Evolutionary conservation across 2,797 vertebrate genomes (phyloP).

Genomic region (Hirundo rustica): DNA sequence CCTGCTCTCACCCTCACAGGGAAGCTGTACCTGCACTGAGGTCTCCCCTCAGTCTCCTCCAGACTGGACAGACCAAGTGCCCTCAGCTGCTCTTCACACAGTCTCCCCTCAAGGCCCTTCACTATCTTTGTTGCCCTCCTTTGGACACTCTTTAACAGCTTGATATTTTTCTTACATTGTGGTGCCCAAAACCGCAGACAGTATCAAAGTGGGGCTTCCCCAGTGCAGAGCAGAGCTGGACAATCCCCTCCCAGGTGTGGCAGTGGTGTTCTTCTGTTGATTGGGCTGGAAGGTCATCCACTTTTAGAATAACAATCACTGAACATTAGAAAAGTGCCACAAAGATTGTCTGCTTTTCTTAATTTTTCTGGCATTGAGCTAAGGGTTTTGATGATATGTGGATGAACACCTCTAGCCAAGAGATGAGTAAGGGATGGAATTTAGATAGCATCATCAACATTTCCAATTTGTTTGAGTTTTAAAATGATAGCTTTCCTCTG

Average conservation of each 20-base stretch:
- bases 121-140: not conserved
- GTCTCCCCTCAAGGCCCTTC: not conserved
- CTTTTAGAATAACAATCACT: not conserved
- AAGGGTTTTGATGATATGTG: not conserved
- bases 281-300: not conserved
- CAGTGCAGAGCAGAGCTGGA: not conserved
- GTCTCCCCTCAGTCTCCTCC: not conserved
- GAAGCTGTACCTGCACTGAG: not conserved
- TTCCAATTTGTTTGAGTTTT: not conserved
- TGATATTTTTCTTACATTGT: not conserved
- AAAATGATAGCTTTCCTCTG: not conserved
- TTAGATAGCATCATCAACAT: not conserved
- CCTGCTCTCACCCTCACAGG: rapidly evolving
- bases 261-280: not conserved
- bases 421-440: not conserved
- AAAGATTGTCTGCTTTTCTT: not conserved
- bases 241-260: not conserved
- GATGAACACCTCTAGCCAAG: not conserved
- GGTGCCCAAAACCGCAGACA: not conserved
- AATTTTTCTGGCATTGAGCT: not conserved
- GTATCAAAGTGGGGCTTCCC: not conserved
- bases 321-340: not conserved
- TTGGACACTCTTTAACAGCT: not conserved
- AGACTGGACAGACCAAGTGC: not conserved
- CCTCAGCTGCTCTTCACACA: not conserved